A percentile compares a stretch with the other conserved stretches of the same genome.
Conservation (phyloP, 2,113 vertebrate species). For the Nothocercus julius region DNA sequence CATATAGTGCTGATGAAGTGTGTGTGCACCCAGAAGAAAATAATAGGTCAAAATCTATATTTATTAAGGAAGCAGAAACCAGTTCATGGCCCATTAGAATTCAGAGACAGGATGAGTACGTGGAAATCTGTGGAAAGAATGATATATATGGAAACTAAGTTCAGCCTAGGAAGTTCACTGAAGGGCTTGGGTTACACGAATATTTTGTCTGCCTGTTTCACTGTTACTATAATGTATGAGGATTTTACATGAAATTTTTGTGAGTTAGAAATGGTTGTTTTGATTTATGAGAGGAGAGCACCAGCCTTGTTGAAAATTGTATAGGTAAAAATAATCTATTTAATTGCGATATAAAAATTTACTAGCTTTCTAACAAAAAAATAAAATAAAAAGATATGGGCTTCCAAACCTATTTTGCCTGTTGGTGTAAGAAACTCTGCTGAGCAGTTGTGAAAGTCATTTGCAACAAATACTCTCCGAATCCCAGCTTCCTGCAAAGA, state of each 20-base stretch:
- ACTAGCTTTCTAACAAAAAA: background rate
- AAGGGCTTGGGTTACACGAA: background rate
- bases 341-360: background rate
- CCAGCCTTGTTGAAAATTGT: background rate
- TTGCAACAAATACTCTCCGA: background rate
- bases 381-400: background rate
- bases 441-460: background rate
- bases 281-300: background rate
- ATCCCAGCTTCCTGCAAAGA: background rate
- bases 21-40: background rate
- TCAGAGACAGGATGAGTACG: slow-evolving; percentile 7
- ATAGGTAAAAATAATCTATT: background rate
- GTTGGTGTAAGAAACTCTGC: background rate
- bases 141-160: background rate
- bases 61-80: background rate
- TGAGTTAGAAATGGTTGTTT: background rate
- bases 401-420: background rate
- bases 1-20: background rate
- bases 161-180: background rate
- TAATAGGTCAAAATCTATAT: slow-evolving; percentile 29
- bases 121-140: background rate
- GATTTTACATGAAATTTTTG: background rate
- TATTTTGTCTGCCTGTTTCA: background rate
- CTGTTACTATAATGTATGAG: background rate
- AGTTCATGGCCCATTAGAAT: background rate